Conservation (phyloP, 1,140 invertebrate genomes). For the Thaumatotibia leucotreta region DNA sequence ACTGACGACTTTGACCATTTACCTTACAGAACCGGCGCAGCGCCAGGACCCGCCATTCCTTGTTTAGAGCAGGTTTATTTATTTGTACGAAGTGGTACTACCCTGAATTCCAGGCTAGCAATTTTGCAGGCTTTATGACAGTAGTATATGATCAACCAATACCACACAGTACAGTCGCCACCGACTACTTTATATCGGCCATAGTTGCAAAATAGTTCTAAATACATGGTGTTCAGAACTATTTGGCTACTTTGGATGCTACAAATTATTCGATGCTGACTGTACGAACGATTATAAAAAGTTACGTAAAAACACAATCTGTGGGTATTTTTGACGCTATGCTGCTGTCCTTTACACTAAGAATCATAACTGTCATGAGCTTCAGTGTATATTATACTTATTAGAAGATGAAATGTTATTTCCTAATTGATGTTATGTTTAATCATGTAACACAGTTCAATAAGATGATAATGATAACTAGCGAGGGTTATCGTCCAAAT, state of each 20-base stretch:
- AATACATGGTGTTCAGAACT: too few species aligned
- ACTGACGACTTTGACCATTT: slow-evolving; percentile 68
- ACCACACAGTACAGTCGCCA: neutral
- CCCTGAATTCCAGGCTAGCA: neutral
- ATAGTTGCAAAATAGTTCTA: neutral
- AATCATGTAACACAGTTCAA: too few species aligned
- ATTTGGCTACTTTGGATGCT: too few species aligned
- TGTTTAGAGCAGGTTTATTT: slow-evolving; percentile 17
- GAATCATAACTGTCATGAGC: neutral
- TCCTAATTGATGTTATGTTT: neutral
- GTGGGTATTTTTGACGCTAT: neutral
- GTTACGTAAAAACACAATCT: too few species aligned
- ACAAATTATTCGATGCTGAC: too few species aligned
- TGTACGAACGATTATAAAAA: too few species aligned
- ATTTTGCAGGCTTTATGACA: neutral
- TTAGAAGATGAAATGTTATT: too few species aligned
- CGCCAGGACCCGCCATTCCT: slow-evolving; percentile 52
- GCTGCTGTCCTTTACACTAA: neutral
- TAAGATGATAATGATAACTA: too few species aligned
- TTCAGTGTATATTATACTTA: too few species aligned
- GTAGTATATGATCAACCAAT: neutral
- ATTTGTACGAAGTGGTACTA: neutral
- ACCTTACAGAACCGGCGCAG: slow-evolving; percentile 57
- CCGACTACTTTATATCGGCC: neutral
- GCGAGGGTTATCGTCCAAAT: neutral